Percentiles rank a stretch among this genome's conserved stretches.
phyloP scores from a whole-genome alignment of 2,113 vertebrate genomes.

The Sprattus sprattus region DNA sequence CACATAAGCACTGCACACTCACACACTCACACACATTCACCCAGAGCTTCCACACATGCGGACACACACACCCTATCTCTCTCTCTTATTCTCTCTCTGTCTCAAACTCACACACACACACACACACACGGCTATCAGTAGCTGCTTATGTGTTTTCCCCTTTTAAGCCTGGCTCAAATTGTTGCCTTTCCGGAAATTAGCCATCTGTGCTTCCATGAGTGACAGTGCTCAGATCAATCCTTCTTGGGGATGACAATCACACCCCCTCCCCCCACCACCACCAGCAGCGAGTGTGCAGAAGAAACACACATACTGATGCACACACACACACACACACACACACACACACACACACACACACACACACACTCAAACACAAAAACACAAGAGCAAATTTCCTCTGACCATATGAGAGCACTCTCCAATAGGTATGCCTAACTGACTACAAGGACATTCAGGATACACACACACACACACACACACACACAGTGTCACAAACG shows the following conservation, averaged over 20 bases:
- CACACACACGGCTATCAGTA: conserved; percentile 35
- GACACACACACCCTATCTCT: background rate
- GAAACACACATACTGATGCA: conserved; percentile 32
- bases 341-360: conserved; percentile 43
- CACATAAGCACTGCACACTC: conserved; percentile 22
- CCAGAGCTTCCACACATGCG: background rate
- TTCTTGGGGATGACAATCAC: conserved; percentile 73
- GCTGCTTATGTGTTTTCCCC: conserved; percentile 64
- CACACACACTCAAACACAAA: conserved; percentile 26
- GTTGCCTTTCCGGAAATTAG: conserved; percentile 76
- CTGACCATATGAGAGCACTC: conserved; percentile 60
- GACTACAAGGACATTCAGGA: conserved; percentile 47
- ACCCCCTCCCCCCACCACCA: conserved; percentile 67
- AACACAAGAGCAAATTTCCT: background rate
- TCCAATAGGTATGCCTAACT: conserved; percentile 47
- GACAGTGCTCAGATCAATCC: conserved; percentile 77
- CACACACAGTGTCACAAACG: conserved; percentile 27
- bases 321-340: conserved; percentile 55
- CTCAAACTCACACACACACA: conserved; percentile 20
- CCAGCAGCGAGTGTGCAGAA: conserved; percentile 50
- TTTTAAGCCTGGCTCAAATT: conserved; percentile 75
- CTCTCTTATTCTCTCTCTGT: too few species aligned
- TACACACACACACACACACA: conserved; percentile 32
- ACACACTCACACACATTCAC: conserved; percentile 43
- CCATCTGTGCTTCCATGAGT: conserved; percentile 76